phyloP scores from a whole-genome alignment of 2,888 invertebrate genomes.

The Phasia obesa region DNA sequence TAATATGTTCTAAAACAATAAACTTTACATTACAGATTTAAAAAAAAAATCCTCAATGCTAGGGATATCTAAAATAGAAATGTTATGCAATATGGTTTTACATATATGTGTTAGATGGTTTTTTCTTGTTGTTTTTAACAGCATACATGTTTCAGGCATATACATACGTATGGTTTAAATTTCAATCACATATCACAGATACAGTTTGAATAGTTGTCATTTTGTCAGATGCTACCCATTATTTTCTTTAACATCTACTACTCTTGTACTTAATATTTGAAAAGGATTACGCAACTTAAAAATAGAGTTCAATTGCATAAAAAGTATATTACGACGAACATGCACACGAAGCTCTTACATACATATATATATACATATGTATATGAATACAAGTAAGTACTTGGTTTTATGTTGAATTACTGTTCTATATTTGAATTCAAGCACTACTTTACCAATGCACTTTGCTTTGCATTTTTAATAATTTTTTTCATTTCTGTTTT shows the following conservation, averaged over 20 bases:
- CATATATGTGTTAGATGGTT: neutral
- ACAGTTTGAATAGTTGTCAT: slow-evolving; percentile 40
- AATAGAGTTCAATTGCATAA: slow-evolving; percentile 25
- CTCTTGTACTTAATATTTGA: slow-evolving; percentile 14
- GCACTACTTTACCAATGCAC: slow-evolving; percentile 33
- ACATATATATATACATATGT: no score
- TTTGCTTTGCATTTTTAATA: neutral
- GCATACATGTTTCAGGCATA: neutral
- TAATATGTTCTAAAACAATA: no score
- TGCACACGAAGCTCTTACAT: neutral
- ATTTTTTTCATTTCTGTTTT: neutral
- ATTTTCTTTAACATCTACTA: slow-evolving; percentile 6
- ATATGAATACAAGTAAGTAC: neutral
- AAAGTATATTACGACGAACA: slow-evolving; percentile 12
- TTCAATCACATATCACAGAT: slow-evolving; percentile 52
- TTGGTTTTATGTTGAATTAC: slow-evolving; percentile 29
- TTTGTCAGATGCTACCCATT: slow-evolving; percentile 31
- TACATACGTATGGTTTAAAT: neutral
- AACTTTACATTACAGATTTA: no score
- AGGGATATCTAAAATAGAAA: no score
- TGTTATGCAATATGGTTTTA: no score
- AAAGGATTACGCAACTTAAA: slow-evolving; percentile 51
- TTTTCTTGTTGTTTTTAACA: neutral
- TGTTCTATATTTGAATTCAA: slow-evolving; percentile 32
- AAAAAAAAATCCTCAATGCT: no score